Base-by-base conservation (phyloP, 2,888 invertebrate species). In the Agrotis ipsilon region DNA sequence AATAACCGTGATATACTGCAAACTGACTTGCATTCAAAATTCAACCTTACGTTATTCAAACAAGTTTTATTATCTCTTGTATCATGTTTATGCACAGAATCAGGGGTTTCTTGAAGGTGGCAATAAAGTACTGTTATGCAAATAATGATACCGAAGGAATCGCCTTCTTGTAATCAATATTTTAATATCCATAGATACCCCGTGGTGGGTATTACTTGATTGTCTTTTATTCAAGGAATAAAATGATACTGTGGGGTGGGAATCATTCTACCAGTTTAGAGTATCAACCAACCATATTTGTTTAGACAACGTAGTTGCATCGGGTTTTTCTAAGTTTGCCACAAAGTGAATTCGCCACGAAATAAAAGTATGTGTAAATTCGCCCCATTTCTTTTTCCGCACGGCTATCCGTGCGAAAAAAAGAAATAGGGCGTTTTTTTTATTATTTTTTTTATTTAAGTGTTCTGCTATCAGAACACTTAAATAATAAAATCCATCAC, bases 81-180 rank as follows among this genome's bases (percentile, higher is more conserved):
- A 0, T 2, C 0, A 4, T 11, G 1, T 27, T 52, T 45, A 49
- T 68, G 69, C 49, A 75, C 70, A 72, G 57, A 52, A 54, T 51
- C 62, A 54, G 72, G 78, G 79, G 71, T 64, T 55, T 67, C 45
- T 59, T n/a, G 49, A n/a, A 78, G 75, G 62, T 65, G 69, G 82
- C 73, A 87, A 87, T 87, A 87, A 87, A 87, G 77, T 81, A 68
- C 64, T 76, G 85, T 87, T 87, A 86, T 87, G 86, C 81, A 86
- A 85, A 84, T 85, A 83, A 83, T 78, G 73, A 72, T 66, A 70
- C 66, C 49, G 60, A 55, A 67, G 72, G 68, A 78, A 82, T 85
- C 73, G 74, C 70, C 69, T 68, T 63, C 72, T 74, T 73, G 72
- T 63, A 77, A 83, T 85, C 83, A 81, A 84, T 85, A 84, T 85